A percentile compares a stretch with the other conserved stretches of the same genome.
Evolutionary conservation across 2,888 invertebrate species (phyloP).

Genomic region (Buathra laborator): DNA sequence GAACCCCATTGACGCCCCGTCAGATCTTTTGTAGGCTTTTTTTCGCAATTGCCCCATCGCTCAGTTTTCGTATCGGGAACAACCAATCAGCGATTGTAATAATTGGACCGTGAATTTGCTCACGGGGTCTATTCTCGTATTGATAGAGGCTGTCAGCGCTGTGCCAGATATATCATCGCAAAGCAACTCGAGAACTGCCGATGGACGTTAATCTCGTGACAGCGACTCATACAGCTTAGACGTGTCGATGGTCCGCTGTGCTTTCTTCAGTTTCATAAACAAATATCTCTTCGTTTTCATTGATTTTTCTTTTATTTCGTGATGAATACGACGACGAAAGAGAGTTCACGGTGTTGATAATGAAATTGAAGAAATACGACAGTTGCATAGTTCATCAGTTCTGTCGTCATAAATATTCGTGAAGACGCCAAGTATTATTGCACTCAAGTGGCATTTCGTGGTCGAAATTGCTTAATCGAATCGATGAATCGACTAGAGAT

Average conservation of each 20-base stretch:
- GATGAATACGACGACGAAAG: neutral
- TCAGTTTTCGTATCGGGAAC: conserved; percentile 72
- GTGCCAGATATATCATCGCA: conserved; percentile 65
- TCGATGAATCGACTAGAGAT: conserved; percentile 1
- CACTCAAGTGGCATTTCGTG: conserved; percentile 48
- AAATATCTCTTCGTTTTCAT: neutral
- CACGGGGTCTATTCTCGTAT: conserved; percentile 70
- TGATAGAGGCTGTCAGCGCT: conserved; percentile 74
- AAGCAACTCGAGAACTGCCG: conserved; percentile 58
- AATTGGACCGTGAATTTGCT: conserved; percentile 78
- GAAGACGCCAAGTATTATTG: conserved; percentile 64
- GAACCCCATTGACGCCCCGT: conserved; percentile 48
- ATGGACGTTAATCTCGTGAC: conserved; percentile 34
- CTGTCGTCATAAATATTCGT: conserved; percentile 30
- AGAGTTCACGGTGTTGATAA: conserved; percentile 17
- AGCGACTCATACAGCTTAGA: conserved; percentile 35
- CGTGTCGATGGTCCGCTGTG: neutral
- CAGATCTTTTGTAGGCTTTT: conserved; percentile 68
- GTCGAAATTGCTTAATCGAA: conserved; percentile 53
- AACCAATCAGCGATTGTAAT: conserved; percentile 80
- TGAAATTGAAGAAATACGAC: conserved; percentile 67
- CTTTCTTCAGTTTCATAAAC: neutral
- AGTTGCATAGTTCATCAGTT: conserved; percentile 60
- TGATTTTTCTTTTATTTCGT: neutral
- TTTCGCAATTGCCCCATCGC: conserved; percentile 57